phyloP scores from a whole-genome alignment of 2,888 invertebrate species.

The Clistopyga incitator region DNA sequence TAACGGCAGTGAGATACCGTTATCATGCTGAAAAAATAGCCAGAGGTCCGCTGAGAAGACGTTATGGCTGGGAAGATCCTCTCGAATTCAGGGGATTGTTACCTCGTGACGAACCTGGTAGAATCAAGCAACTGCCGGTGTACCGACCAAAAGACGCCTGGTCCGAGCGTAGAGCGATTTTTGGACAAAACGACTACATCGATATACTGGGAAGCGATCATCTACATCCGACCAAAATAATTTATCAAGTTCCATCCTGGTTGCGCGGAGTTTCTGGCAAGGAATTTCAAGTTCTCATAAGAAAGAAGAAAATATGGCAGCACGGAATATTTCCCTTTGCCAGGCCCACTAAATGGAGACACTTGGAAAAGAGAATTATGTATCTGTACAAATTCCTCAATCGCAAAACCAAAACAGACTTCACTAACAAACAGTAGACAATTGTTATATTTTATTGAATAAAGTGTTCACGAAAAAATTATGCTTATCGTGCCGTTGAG shows the following conservation, averaged over 20 bases:
- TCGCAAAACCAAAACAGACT: conserved; percentile 91
- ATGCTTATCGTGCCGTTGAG: background rate
- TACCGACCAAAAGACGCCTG: conserved; percentile 91
- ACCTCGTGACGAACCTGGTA: conserved; percentile 87
- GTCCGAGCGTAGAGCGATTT: conserved; percentile 91
- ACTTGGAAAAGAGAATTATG: conserved; percentile 90
- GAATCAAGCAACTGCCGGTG: conserved; percentile 87
- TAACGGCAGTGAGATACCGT: conserved; percentile 84
- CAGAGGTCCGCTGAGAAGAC: conserved; percentile 86
- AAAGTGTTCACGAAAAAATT: background rate
- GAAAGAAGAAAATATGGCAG: conserved; percentile 89
- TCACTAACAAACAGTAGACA: background rate
- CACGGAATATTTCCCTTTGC: conserved; percentile 86
- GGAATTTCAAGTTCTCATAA: conserved; percentile 91
- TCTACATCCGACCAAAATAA: conserved; percentile 92
- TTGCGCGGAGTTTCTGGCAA: conserved; percentile 94
- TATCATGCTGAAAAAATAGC: conserved; percentile 86
- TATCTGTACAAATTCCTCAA: conserved; percentile 92
- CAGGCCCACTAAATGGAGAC: conserved; percentile 92
- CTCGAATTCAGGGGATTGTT: conserved; percentile 89
- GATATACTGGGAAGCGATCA: conserved; percentile 96
- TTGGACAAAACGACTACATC: conserved; percentile 98
- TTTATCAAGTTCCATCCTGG: conserved; percentile 96
- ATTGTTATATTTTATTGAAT: background rate
- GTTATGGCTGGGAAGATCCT: conserved; percentile 90